Evolutionary conservation across 64 coral and sea anemone species (phyloP).

Genomic region (Actinia tenebrosa): DNA sequence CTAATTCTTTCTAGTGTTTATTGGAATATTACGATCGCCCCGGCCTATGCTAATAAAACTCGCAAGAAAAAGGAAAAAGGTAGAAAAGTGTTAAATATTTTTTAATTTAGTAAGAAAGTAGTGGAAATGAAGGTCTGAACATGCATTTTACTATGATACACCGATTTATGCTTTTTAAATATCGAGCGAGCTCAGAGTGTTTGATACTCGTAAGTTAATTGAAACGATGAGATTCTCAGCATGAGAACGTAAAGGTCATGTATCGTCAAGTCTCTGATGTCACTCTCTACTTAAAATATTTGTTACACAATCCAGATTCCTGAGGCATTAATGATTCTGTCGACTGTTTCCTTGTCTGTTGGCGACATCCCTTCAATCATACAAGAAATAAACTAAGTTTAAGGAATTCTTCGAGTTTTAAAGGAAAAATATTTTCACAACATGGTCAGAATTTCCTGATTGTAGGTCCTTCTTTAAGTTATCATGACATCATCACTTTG

Average conservation of each 20-base stretch:
- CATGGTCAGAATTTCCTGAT: background rate
- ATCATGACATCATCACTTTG: constrained; percentile 1
- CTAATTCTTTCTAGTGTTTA: too few species aligned
- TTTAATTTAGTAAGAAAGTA: too few species aligned
- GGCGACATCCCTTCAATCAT: background rate
- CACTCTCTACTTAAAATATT: background rate
- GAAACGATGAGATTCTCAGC: background rate
- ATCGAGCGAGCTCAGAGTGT: background rate
- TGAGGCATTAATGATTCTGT: background rate
- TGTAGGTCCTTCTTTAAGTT: background rate
- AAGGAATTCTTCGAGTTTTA: background rate
- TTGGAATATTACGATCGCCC: too few species aligned
- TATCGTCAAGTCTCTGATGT: background rate
- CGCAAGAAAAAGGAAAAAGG: too few species aligned
- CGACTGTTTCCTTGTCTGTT: background rate
- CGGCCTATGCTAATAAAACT: too few species aligned
- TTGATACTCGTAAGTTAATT: background rate
- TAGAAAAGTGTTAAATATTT: too few species aligned
- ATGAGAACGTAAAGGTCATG: constrained; percentile 2
- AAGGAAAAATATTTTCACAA: background rate
- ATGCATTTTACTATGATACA: background rate
- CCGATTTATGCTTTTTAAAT: background rate
- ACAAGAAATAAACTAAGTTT: background rate
- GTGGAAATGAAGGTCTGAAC: background rate
- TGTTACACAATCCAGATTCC: constrained; percentile 13